Percentiles rank a stretch among this genome's conserved stretches.
These are phyloP conservation scores for Pachliopta kotzebuea DNA, from an alignment of 2,888 invertebrate genomes.

Conservation along the genomic window DNA sequence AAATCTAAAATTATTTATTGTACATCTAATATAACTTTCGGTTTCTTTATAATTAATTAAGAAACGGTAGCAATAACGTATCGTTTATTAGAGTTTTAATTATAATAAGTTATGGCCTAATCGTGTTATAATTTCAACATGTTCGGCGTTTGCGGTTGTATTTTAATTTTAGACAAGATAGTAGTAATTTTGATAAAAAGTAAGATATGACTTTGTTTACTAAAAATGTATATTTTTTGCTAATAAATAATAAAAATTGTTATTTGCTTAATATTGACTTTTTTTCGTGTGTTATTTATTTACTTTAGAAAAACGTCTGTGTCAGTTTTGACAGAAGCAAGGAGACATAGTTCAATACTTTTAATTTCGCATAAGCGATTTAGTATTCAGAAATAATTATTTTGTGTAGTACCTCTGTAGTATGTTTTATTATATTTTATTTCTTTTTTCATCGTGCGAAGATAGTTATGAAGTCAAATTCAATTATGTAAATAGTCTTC, in stretches of 20 bases:
- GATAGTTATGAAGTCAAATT: background rate
- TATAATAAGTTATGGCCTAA: slow-evolving; percentile 11
- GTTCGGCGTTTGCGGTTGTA: background rate
- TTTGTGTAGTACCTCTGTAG: background rate
- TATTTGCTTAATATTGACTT: too few relatives aligned
- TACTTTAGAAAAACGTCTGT: too few relatives aligned
- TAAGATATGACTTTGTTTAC: too few relatives aligned
- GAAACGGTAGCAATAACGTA: slow-evolving; percentile 16
- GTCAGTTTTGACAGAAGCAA: too few relatives aligned
- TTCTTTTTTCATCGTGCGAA: background rate
- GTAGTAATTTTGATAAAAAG: too few relatives aligned
- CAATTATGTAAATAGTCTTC: slow-evolving; percentile 1
- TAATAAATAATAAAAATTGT: too few relatives aligned
- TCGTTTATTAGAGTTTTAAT: slow-evolving; percentile 13
- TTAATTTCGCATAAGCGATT: too few relatives aligned
- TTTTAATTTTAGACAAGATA: too few relatives aligned
- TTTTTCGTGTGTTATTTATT: too few relatives aligned
- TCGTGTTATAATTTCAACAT: slow-evolving; percentile 1
- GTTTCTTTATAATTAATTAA: slow-evolving; percentile 19
- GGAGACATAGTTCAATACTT: too few relatives aligned
- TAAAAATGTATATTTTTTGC: too few relatives aligned
- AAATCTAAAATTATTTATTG: slow-evolving; percentile 9
- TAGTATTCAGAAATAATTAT: too few relatives aligned
- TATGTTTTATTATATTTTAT: background rate
- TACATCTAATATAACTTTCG: slow-evolving; percentile 4